Evolutionary conservation across 2,888 invertebrate genomes (phyloP).

Genomic region (Harpagoxenus sublaevis): DNA sequence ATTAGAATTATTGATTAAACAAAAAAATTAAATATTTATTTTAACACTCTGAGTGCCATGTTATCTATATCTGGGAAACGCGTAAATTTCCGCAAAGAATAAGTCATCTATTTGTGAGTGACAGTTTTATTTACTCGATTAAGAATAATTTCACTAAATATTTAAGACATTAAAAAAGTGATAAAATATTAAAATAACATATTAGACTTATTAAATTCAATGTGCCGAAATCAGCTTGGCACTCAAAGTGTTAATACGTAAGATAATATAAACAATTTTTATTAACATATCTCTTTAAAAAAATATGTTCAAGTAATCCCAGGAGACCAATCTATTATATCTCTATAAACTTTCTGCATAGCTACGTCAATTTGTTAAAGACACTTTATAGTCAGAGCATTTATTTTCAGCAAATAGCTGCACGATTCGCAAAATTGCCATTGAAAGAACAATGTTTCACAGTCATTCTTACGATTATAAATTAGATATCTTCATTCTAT

Average conservation of each 20-base stretch:
- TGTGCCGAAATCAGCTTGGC: too few species aligned
- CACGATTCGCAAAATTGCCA: not conserved
- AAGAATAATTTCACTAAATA: too few species aligned
- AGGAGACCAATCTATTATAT: not conserved
- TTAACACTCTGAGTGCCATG: not conserved
- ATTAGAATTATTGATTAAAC: constrained; percentile 2
- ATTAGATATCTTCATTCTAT: not conserved
- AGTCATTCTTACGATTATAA: not conserved
- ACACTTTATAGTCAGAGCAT: not conserved
- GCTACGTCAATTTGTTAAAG: not conserved
- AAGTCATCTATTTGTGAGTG: too few species aligned
- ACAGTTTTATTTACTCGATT: too few species aligned
- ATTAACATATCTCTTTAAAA: not conserved
- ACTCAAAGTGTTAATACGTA: too few species aligned
- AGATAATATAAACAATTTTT: not conserved
- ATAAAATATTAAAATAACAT: too few species aligned
- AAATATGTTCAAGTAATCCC: not conserved
- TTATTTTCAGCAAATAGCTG: not conserved
- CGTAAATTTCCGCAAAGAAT: too few species aligned
- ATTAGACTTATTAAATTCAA: too few species aligned
- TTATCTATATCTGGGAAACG: too few species aligned
- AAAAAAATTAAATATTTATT: not conserved
- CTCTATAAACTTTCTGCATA: not conserved
- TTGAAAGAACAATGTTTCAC: not conserved
- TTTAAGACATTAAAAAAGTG: too few species aligned